A percentile compares a stretch with the other conserved stretches of the same genome.
These are phyloP conservation scores for Lepidurus packardi DNA, from an alignment of 1,140 invertebrate species.

Conservation along the genomic window DNA sequence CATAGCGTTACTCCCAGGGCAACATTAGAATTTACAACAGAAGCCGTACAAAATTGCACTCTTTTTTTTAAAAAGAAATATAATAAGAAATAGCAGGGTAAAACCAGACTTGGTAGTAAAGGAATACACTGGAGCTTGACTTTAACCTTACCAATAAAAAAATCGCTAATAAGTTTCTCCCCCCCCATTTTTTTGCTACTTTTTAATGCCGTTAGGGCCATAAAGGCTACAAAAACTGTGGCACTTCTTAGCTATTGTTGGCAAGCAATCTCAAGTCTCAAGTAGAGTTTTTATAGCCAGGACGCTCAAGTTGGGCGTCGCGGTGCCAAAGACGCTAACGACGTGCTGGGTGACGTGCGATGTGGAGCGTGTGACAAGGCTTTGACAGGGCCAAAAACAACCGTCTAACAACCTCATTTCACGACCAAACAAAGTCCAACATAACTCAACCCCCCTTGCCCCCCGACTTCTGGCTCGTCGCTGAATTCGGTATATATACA, in stretches of 20 bases:
- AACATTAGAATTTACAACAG: not conserved
- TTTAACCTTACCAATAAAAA: too few relatives aligned
- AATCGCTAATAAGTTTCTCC: too few relatives aligned
- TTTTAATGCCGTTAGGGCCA: not conserved
- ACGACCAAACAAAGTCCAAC: not conserved
- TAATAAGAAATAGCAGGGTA: too few relatives aligned
- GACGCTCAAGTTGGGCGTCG: not conserved
- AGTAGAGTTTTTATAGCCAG: not conserved
- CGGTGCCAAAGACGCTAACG: constrained; percentile 16
- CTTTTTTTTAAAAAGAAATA: too few relatives aligned
- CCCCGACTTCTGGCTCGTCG: not conserved
- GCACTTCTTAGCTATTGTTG: not conserved
- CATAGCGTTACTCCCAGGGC: not conserved
- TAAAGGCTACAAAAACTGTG: not conserved
- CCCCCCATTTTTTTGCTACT: not conserved
- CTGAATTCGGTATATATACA: not conserved
- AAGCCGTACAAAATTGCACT: too few relatives aligned
- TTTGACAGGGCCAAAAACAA: constrained; percentile 14
- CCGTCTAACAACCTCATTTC: constrained; percentile 21
- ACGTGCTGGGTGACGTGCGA: constrained; percentile 10
- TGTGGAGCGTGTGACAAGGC: constrained; percentile 17
- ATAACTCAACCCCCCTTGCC: not conserved
- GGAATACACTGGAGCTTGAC: too few relatives aligned
- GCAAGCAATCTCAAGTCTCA: not conserved
- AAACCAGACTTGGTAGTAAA: too few relatives aligned